phyloP scores from a whole-genome alignment of 2,113 vertebrate genomes.

The Asarcornis scutulata region DNA sequence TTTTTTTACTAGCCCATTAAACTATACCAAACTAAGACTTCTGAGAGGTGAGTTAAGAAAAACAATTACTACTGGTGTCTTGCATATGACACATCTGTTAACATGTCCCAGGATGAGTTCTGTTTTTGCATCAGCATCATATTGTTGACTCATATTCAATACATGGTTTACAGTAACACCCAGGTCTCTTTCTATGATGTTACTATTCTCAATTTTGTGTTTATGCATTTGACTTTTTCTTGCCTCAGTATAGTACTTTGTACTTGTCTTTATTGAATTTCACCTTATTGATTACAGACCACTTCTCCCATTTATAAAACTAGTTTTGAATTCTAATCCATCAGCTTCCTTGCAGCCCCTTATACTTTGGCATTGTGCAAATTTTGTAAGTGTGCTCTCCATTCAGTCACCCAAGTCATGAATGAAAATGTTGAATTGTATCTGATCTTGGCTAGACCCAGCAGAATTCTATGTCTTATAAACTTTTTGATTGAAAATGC shows the following conservation, averaged over 20 bases:
- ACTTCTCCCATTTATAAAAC: constrained; percentile 15
- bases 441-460: not conserved
- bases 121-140: not conserved
- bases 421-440: not conserved
- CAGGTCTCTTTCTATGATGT: not conserved
- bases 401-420: not conserved
- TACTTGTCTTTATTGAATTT: not conserved
- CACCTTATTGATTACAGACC: not conserved
- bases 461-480: not conserved
- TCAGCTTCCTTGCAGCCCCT: not conserved
- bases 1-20: not conserved
- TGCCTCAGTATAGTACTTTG: not conserved
- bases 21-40: not conserved
- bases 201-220: not conserved
- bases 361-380: not conserved
- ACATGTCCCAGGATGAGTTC: not conserved
- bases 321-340: not conserved
- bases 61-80: not conserved
- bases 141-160: not conserved
- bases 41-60: not conserved
- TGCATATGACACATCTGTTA: not conserved
- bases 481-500: not conserved
- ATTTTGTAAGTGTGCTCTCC: not conserved
- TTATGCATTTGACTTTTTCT: constrained; percentile 6
- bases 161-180: not conserved